phyloP scores from a whole-genome alignment of 2,888 invertebrate genomes.

The Aromia moschata region DNA sequence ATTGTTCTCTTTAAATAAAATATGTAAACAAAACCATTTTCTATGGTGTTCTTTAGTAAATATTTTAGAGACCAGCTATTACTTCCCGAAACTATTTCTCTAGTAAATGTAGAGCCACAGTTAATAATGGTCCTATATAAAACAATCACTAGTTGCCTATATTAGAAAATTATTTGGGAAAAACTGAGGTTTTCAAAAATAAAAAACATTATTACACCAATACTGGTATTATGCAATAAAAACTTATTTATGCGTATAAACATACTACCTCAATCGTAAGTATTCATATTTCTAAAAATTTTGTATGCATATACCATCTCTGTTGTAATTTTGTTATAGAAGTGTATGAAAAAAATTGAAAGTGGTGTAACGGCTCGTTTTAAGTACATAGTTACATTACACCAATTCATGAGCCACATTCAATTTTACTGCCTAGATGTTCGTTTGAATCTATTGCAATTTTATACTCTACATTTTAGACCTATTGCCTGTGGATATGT shows the following conservation, averaged over 20 bases:
- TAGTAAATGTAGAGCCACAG: not conserved
- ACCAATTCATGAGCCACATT: constrained; percentile 14
- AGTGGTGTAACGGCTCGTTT: not conserved
- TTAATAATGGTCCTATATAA: too few relatives aligned
- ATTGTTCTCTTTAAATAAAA: too few relatives aligned
- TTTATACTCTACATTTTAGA: constrained; percentile 8
- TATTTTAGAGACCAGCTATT: too few relatives aligned
- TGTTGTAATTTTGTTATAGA: not conserved
- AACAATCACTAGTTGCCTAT: too few relatives aligned
- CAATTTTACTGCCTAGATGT: constrained; percentile 13
- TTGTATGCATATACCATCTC: constrained; percentile 19
- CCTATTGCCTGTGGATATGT: constrained; percentile 20
- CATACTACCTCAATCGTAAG: constrained; percentile 36
- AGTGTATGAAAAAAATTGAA: constrained; percentile 1
- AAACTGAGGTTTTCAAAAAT: too few relatives aligned
- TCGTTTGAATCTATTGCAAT: constrained; percentile 10
- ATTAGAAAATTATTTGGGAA: too few relatives aligned
- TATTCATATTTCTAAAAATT: constrained; percentile 32
- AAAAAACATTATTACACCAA: too few relatives aligned
- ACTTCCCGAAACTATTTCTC: constrained; percentile 4
- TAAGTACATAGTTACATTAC: too few relatives aligned
- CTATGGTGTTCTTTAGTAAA: too few relatives aligned
- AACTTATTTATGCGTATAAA: constrained; percentile 27
- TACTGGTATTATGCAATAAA: constrained; percentile 4
- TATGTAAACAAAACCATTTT: too few relatives aligned